These are phyloP conservation scores for Sus scrofa DNA, from an alignment of 2,113 vertebrate species.

Conservation along the genomic window T2T-Sscrofa CM000817.6:77433001-77433500, in stretches of 20 bases:
- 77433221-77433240: background rate
- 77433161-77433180: background rate
- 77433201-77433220: background rate
- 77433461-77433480: slow-evolving; percentile 74
- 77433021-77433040: rapidly evolving
- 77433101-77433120: background rate
- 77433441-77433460: slow-evolving; percentile 56
- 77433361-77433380: slow-evolving; percentile 68
- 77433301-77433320: background rate
- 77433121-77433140: background rate
- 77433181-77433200: background rate
- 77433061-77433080: background rate
- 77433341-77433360: slow-evolving; percentile 66
- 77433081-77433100: background rate
- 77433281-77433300: background rate
- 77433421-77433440: slow-evolving; percentile 75
- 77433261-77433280: background rate
- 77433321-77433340: slow-evolving; percentile 23
- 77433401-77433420: slow-evolving; percentile 62
- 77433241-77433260: background rate
- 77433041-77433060: background rate
- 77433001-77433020: background rate
- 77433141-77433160: background rate
- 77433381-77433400: slow-evolving; percentile 66
- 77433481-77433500: slow-evolving; percentile 76